These are phyloP conservation scores for Lutra lutra DNA, from an alignment of 2,797 vertebrate species.

Conservation along the genomic window DNA sequence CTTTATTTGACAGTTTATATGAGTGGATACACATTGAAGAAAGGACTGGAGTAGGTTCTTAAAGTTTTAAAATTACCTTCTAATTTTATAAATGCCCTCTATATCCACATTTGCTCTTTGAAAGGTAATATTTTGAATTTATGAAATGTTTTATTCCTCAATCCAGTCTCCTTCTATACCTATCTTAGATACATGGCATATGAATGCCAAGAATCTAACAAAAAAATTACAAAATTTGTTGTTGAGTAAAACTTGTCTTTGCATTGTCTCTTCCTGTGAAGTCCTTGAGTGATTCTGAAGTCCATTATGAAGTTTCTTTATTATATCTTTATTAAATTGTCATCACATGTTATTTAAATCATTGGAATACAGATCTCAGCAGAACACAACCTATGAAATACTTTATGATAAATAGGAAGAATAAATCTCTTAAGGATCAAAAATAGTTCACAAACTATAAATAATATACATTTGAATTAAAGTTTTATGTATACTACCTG, in stretches of 20 bases:
- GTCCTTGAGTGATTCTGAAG: neutral
- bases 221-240: neutral
- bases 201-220: neutral
- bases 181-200: neutral
- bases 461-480: neutral
- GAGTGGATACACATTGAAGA: neutral
- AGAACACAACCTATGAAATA: neutral
- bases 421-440: neutral
- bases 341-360: neutral
- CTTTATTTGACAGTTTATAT: neutral
- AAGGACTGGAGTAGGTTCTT: neutral
- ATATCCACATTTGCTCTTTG: neutral
- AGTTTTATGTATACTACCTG: neutral
- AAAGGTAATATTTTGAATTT: neutral
- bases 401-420: neutral
- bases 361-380: neutral
- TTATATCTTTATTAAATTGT: neutral
- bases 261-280: neutral
- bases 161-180: neutral
- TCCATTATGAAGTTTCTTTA: neutral
- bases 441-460: neutral
- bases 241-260: neutral
- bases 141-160: neutral
- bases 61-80: neutral
- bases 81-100: constrained; percentile 6